phyloP scores from a whole-genome alignment of 2,113 vertebrate genomes.

The Triplophysa tibetana region DNA sequence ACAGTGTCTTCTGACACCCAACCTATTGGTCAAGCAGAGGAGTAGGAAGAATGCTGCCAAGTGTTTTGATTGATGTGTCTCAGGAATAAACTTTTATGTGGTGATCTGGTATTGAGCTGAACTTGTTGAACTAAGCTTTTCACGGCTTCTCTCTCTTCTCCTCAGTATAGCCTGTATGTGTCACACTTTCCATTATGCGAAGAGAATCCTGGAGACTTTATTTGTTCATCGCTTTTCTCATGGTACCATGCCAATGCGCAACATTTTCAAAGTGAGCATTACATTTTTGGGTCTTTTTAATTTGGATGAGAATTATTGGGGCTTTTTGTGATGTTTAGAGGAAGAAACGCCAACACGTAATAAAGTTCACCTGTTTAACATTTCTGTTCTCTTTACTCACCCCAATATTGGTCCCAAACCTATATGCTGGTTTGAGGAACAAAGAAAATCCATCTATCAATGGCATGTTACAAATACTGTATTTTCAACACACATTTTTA shows the following conservation, averaged over 20 bases:
- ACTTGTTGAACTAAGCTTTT: neutral
- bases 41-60: conserved; percentile 9
- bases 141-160: conserved; percentile 13
- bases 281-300: neutral
- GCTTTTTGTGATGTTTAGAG: too few relatives aligned
- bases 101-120: neutral
- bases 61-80: conserved; percentile 22
- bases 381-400: too few relatives aligned
- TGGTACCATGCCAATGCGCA: conserved; percentile 88
- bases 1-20: conserved; percentile 24
- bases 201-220: conserved; percentile 87
- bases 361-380: too few relatives aligned
- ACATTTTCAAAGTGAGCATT: conserved; percentile 85
- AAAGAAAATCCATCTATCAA: too few relatives aligned
- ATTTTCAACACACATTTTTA: too few relatives aligned
- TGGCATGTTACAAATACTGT: too few relatives aligned
- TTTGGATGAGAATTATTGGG: too few relatives aligned
- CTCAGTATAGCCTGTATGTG: conserved; percentile 86
- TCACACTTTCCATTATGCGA: conserved; percentile 88
- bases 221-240: conserved; percentile 91
- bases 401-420: too few relatives aligned
- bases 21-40: conserved; percentile 4
- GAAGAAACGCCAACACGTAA: too few relatives aligned
- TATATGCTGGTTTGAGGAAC: too few relatives aligned
- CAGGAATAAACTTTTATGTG: conserved; percentile 21